Evolutionary conservation across 2,113 vertebrate species (phyloP), one percentile per base, ranked within the genome.

Genomic region (Poeciliopsis occidentalis): DNA sequence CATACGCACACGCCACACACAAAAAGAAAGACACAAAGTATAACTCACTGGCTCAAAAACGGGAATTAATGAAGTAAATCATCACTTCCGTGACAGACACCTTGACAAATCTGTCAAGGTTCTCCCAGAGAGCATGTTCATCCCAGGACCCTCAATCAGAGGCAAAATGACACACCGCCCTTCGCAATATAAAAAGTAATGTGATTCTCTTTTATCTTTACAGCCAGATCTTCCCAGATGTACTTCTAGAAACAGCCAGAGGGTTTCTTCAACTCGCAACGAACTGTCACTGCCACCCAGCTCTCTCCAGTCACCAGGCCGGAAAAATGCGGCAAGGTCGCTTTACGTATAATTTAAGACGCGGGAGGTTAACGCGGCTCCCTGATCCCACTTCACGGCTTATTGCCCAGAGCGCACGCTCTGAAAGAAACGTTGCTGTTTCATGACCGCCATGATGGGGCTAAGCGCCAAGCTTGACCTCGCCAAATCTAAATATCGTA

Each of bases 401-500:
- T 8, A 54, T 39, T 0, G 0, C 51, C 63, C 15, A 6, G 12
- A 30, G 22, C 54, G 34, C 32, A 54, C 27, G n/a, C 2, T 7
- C 27, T 67, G 44, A 57, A 61, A 34, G 34, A 22, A 39, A 37
- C 39, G 26, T 10, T 37, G 37, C 27, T 30, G 10, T 47, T 51
- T 15, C 1, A 44, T 71, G 39, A 71, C 51, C 44, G 57, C 29
- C 62, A 12, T 2, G 10, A 47, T 67, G 32, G 60, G 24, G 68
- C 61, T 64, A 4, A 68, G n/a, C 64, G 31, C 12, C 39, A 60
- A 22, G 17, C 27, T 54, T 76, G 69, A 68, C n/a, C 30, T 69
- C 29, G 67, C n/a, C 26, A 22, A 3, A 64, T 68, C 12, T 44
- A 60, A 71, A 60, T 47, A 77, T 67, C 67, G 63, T 78, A 82